Base-by-base conservation (phyloP, 2,797 vertebrate species). In the Channallabes apus region DNA sequence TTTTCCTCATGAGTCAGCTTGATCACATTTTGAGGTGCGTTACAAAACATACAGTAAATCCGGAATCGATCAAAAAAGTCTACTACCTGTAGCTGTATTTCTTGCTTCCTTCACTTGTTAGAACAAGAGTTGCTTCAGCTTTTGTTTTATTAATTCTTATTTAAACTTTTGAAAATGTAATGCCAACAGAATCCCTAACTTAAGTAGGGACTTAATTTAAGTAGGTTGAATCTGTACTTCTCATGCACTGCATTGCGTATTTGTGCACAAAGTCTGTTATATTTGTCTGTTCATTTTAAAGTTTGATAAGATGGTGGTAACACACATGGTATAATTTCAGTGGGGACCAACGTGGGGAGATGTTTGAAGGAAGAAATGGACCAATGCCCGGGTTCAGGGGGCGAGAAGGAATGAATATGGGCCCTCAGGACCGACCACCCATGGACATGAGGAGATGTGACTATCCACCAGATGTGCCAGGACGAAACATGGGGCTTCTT, bases 321-420 rank as follows among this genome's bases (percentile, higher is more conserved):
- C 82, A 9, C 46, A 20, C 8, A 22, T 85, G 61, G 64, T 85
- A 85, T 56, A 83, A 75, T 94, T 96, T 88, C 96, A 99, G 98
- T 94, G 97, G 96, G 91, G 96, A 97, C 94, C 94, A 91, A 87
- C 97, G 95, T 94, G 97, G 97, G 94, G 96, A 97, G 90, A 97
- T 97, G 95, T 97, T 97, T 96, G 95, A 96, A 90, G 96, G 95
- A 94, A 95, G 96, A 96, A 96, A 97, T 95, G 96, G 95, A 92
- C 95, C 96, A 91, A 95, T 95, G 95, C 96, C 96, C 93, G 96
- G 96, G 93, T 98, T 94, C 91, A 96, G 96, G 95, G 96, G 96
- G 91, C 96, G 97, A 95, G 97, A 97, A 93, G 96, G 96, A 86
- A 97, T 97, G 95, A 96, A 96, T 91, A 97, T 97, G 96, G 96